A percentile compares a stretch with the other conserved stretches of the same genome.
Conservation (phyloP, 2,113 vertebrate species). For the Nerophis ophidion region DNA sequence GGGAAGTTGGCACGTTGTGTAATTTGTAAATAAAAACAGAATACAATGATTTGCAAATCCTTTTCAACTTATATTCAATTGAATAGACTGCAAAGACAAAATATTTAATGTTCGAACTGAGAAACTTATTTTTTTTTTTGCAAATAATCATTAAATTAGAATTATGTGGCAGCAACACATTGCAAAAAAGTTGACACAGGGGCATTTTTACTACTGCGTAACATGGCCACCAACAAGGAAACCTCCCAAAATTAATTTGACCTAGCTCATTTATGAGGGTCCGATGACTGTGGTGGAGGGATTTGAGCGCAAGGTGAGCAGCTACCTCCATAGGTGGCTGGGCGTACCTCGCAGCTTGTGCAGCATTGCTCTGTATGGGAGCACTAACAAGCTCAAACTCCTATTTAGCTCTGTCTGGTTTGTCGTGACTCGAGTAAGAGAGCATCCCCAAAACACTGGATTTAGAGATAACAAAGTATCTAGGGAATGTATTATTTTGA, state of each 20-base stretch:
- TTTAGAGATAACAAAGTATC: not conserved
- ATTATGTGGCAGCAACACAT: too few relatives aligned
- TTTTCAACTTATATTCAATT: too few relatives aligned
- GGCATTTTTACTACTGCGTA: too few relatives aligned
- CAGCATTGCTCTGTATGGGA: not conserved
- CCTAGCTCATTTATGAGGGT: not conserved
- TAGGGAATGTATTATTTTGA: not conserved
- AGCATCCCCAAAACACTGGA: conserved; percentile 2
- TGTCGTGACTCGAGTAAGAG: not conserved
- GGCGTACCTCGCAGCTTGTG: not conserved
- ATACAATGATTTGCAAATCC: too few relatives aligned
- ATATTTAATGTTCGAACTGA: too few relatives aligned
- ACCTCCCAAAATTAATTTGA: not conserved
- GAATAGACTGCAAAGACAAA: too few relatives aligned
- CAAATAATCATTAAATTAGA: too few relatives aligned
- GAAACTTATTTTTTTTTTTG: too few relatives aligned
- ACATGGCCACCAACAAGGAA: not conserved
- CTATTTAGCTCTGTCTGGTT: conserved; percentile 4
- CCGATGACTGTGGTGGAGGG: not conserved
- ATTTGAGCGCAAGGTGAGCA: not conserved
- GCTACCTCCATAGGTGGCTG: not conserved
- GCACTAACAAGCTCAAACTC: conserved; percentile 5
- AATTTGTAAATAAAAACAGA: too few relatives aligned
- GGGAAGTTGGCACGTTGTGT: too few relatives aligned
- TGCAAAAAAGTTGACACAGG: too few relatives aligned